These are phyloP conservation scores for Microcebus griseorufus DNA, from an alignment of 2,113 vertebrate genomes.

Conservation along the genomic window DNA sequence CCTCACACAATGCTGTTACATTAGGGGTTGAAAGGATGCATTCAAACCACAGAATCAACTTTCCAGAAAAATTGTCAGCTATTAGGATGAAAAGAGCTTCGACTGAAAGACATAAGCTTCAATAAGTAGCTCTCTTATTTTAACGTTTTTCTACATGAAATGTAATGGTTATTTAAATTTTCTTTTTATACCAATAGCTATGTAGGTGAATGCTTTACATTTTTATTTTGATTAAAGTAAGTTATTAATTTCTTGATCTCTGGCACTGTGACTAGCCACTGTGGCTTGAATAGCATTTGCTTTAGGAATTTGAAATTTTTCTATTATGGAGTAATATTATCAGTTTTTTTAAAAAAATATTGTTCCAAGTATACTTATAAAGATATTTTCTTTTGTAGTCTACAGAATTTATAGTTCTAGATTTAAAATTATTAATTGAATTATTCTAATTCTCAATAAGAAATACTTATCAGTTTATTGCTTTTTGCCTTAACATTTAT, in stretches of 20 bases:
- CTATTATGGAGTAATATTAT: background rate
- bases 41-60: background rate
- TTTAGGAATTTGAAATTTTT: constrained; percentile 48
- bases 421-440: constrained; percentile 19
- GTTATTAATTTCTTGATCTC: constrained; percentile 56
- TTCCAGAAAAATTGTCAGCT: constrained; percentile 13
- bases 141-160: background rate
- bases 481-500: background rate
- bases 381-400: background rate
- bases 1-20: background rate
- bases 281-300: constrained; percentile 27
- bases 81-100: constrained; percentile 44
- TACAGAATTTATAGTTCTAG: background rate
- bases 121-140: constrained; percentile 40
- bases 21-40: background rate
- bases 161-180: constrained; percentile 61
- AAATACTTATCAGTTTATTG: background rate
- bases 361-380: background rate
- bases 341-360: background rate
- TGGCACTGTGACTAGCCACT: background rate
- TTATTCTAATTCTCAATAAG: constrained; percentile 14
- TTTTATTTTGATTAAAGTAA: constrained; percentile 46
- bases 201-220: background rate
- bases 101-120: background rate
- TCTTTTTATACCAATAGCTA: background rate